Conservation (phyloP, 2,797 vertebrate genomes). For the Hybognathus amarus region DNA sequence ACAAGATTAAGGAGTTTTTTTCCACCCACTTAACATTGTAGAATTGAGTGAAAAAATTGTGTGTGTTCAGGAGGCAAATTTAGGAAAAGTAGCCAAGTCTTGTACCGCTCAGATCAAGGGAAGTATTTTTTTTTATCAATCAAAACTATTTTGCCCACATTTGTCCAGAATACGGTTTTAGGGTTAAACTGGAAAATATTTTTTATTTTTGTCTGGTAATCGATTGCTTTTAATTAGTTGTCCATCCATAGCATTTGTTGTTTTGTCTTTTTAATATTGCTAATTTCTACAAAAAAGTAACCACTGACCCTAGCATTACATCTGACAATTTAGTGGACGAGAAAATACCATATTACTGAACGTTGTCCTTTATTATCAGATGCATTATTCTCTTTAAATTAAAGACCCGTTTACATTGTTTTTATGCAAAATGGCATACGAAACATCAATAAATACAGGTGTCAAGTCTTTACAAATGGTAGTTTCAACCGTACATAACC, state of each 20-base stretch:
- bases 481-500: neutral
- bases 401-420: neutral
- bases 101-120: no score
- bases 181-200: no score
- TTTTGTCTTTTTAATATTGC: neutral
- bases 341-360: neutral
- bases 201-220: neutral
- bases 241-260: no score
- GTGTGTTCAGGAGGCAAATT: no score
- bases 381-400: neutral
- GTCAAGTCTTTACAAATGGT: conserved; percentile 29
- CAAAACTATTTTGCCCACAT: no score
- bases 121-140: no score
- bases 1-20: no score
- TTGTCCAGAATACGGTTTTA: no score
- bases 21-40: no score
- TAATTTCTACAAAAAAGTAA: no score
- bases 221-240: neutral
- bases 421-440: conserved; percentile 1
- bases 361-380: conserved; percentile 15
- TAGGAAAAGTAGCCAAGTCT: no score
- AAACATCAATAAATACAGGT: conserved; percentile 40
- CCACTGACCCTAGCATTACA: neutral
- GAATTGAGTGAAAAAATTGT: no score
- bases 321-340: neutral